These are phyloP conservation scores for Mycetomoellerius zeteki DNA, from an alignment of 1,140 invertebrate species.

Conservation along the genomic window DNA sequence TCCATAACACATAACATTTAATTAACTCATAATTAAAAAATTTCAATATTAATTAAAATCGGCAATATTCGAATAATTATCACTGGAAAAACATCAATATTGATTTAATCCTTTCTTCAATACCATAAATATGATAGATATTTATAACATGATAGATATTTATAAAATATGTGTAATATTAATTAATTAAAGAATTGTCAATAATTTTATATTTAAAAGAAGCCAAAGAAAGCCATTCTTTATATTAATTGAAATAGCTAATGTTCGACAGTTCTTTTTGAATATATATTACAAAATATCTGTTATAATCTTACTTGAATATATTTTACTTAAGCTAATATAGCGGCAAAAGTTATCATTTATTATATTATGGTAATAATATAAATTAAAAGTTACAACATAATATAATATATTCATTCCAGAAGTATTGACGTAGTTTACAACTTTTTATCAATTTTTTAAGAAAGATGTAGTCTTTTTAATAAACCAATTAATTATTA, in stretches of 20 bases:
- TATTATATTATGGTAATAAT: background rate
- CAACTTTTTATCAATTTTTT: conserved; percentile 1
- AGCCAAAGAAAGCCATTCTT: background rate
- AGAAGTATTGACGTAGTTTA: background rate
- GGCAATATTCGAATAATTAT: conserved; percentile 11
- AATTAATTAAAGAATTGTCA: conserved; percentile 9
- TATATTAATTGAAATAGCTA: conserved; percentile 11
- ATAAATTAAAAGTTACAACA: background rate
- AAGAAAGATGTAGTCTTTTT: background rate
- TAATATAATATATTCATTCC: background rate
- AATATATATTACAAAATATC: background rate
- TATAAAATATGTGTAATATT: no score
- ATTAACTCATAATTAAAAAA: conserved; percentile 18
- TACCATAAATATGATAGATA: background rate
- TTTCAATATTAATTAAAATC: conserved; percentile 2
- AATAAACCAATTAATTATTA: background rate
- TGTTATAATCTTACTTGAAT: background rate
- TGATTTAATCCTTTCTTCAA: background rate
- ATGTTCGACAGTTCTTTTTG: background rate
- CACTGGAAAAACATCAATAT: background rate
- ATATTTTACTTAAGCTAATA: background rate
- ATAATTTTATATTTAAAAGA: conserved; percentile 19
- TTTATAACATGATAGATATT: conserved; percentile 13
- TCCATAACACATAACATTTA: conserved; percentile 4
- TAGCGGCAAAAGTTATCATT: background rate